These are phyloP conservation scores for Heliocidaris tuberculata DNA, from an alignment of 35 echinoderm and acorn worm genomes.

Conservation along the genomic window DNA sequence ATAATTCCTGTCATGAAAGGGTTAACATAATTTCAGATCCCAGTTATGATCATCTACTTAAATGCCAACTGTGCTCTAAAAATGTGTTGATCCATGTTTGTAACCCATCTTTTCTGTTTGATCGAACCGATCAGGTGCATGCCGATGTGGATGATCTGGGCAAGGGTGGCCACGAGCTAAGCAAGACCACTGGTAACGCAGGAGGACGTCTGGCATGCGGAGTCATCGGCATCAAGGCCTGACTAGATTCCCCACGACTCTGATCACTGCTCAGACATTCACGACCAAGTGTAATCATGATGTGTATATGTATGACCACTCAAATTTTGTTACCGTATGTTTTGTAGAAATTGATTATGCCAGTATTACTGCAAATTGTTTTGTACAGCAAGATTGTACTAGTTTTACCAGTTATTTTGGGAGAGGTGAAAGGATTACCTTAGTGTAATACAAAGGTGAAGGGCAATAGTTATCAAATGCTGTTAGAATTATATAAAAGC, in stretches of 20 bases:
- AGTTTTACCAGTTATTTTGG: too few species aligned
- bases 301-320: conserved; percentile 14
- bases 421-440: too few species aligned
- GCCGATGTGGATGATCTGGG: conserved; percentile 89
- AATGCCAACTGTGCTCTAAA: too few species aligned
- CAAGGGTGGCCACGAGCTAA: conserved; percentile 85
- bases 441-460: too few species aligned
- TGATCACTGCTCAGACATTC: conserved; percentile 15
- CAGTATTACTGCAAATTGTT: too few species aligned
- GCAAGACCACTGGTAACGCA: conserved; percentile 87
- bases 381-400: too few species aligned
- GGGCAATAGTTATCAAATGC: too few species aligned
- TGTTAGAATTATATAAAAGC: too few species aligned
- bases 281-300: background rate
- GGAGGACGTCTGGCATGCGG: conserved; percentile 89
- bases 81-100: background rate
- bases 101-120: background rate
- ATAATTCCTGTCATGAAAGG: too few species aligned
- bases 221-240: conserved; percentile 85
- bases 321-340: background rate
- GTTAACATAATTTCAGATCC: too few species aligned
- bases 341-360: too few species aligned
- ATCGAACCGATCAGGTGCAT: conserved; percentile 65
- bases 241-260: background rate
- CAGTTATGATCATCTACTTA: too few species aligned